phyloP scores from a whole-genome alignment of 2,113 vertebrate species.

The Piprites chloris region DNA sequence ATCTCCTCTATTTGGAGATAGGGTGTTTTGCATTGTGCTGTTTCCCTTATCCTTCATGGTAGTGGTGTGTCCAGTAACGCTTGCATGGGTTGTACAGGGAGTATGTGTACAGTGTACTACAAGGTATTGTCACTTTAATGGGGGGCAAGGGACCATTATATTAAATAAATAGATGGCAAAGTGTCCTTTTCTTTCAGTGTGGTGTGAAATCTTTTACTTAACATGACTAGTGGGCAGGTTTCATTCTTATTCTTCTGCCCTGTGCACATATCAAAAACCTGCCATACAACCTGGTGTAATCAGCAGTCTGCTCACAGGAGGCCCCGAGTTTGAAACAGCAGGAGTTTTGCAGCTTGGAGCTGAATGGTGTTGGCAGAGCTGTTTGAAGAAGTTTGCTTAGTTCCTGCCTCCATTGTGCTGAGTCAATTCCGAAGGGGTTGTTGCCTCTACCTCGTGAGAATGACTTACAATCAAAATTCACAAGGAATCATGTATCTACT shows the following conservation, averaged over 20 bases:
- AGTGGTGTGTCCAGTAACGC: neutral
- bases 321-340: neutral
- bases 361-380: slow-evolving; percentile 48
- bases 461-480: slow-evolving; percentile 20
- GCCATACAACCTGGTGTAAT: neutral
- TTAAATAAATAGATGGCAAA: neutral
- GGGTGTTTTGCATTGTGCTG: neutral
- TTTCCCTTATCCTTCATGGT: neutral
- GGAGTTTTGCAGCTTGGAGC: slow-evolving; percentile 9
- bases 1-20: neutral
- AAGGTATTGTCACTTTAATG: neutral
- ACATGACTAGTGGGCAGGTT: neutral
- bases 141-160: neutral
- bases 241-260: neutral
- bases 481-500: slow-evolving; percentile 27
- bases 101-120: neutral
- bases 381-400: slow-evolving; percentile 38
- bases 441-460: slow-evolving; percentile 24
- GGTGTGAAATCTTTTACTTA: neutral
- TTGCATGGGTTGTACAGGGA: neutral
- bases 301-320: slow-evolving; percentile 41
- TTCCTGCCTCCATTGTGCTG: slow-evolving; percentile 26
- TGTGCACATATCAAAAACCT: neutral
- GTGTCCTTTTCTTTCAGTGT: neutral
- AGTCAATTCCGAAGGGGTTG: neutral